Conservation (phyloP, 2,113 vertebrate species). For the Ancistrus triradiatus region DNA sequence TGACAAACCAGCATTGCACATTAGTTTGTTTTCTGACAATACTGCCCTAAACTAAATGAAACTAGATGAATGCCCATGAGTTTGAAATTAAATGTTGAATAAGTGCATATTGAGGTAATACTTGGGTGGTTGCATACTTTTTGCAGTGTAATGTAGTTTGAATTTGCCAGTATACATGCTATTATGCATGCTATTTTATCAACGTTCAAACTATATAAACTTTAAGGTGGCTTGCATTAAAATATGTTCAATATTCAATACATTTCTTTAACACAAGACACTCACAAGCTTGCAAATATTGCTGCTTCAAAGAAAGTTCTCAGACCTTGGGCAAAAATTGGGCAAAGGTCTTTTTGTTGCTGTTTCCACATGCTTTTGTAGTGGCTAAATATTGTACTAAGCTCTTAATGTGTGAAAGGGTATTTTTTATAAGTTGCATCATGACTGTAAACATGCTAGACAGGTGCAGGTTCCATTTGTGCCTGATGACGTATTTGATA, state of each 20-base stretch:
- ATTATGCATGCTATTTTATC: too few relatives aligned
- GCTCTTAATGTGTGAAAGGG: too few relatives aligned
- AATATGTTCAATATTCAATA: not conserved
- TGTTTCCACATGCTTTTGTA: not conserved
- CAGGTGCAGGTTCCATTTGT: not conserved
- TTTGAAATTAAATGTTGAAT: too few relatives aligned
- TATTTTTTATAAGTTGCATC: not conserved
- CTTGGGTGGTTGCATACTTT: too few relatives aligned
- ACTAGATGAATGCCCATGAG: too few relatives aligned
- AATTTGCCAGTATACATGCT: too few relatives aligned
- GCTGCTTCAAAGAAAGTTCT: not conserved
- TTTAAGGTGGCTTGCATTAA: not conserved
- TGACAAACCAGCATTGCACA: too few relatives aligned
- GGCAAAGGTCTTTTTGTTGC: not conserved
- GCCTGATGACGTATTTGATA: constrained; percentile 10
- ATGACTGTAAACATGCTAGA: not conserved
- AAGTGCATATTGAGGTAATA: too few relatives aligned
- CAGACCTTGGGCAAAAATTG: not conserved
- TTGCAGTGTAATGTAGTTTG: too few relatives aligned
- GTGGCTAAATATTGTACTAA: not conserved
- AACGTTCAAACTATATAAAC: too few relatives aligned
- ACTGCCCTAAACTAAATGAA: too few relatives aligned
- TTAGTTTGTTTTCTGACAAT: too few relatives aligned
- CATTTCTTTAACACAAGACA: not conserved
- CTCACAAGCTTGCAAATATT: not conserved